Evolutionary conservation across 2,113 vertebrate species (phyloP).

Genomic region (Callorhinus ursinus): DNA sequence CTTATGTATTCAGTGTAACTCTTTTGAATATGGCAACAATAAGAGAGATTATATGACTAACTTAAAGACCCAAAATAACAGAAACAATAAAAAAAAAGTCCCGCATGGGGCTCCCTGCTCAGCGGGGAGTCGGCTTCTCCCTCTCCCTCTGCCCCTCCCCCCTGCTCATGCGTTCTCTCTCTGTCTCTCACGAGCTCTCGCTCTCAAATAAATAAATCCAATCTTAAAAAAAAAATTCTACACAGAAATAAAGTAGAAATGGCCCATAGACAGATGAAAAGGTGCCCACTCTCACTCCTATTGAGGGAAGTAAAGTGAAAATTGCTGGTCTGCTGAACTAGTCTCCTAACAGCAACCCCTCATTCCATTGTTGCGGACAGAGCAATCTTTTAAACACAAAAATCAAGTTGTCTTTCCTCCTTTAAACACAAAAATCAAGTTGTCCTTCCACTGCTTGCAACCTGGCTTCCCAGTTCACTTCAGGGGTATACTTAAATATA

Average conservation of each 20-base stretch:
- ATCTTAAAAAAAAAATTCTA: not conserved
- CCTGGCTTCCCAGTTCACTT: not conserved
- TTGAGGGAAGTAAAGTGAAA: not conserved
- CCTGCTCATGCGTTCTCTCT: not conserved
- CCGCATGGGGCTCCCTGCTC: too few relatives aligned
- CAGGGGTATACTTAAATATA: not conserved
- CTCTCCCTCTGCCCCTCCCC: not conserved
- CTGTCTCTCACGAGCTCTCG: not conserved
- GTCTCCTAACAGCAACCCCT: not conserved
- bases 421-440: not conserved
- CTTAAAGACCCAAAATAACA: slow-evolving; percentile 21
- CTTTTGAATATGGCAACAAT: slow-evolving; percentile 3
- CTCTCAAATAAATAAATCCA: not conserved
- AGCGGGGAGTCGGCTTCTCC: too few relatives aligned
- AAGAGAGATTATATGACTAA: not conserved
- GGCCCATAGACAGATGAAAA: not conserved
- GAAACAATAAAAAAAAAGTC: not conserved
- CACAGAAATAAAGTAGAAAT: not conserved
- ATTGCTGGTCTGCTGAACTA: not conserved
- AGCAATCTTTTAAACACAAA: not conserved
- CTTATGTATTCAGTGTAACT: not conserved
- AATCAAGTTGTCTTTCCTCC: not conserved
- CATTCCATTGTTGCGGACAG: not conserved
- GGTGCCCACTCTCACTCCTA: not conserved
- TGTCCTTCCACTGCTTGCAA: not conserved